Percentiles rank a stretch among this genome's conserved stretches.
phyloP scores from a whole-genome alignment of 2,888 invertebrate genomes.

The Lepidocyrtoides sp. region DNA sequence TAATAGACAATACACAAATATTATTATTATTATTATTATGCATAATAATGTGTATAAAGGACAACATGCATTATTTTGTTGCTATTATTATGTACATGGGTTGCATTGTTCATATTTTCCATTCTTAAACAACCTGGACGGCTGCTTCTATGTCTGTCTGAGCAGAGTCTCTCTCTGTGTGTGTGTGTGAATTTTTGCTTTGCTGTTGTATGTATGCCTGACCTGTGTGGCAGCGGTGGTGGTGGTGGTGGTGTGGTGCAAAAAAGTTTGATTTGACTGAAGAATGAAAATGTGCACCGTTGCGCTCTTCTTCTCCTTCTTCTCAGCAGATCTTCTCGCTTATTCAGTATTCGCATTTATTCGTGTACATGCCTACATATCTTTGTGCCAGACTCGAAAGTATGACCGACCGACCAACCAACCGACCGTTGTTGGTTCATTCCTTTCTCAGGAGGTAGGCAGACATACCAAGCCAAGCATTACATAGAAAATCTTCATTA shows the following conservation, averaged over 20 bases:
- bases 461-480: slow-evolving; percentile 29
- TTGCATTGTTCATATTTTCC: slow-evolving; percentile 24
- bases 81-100: background rate
- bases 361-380: background rate
- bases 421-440: background rate
- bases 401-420: background rate
- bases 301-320: background rate
- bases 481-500: background rate
- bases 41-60: background rate
- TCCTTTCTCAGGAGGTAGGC: slow-evolving; percentile 34
- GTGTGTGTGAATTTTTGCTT: background rate
- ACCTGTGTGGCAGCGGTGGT: too few species aligned
- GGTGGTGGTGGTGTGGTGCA: too few species aligned
- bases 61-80: background rate
- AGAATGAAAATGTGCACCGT: slow-evolving; percentile 25
- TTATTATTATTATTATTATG: too few species aligned
- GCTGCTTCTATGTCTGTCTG: background rate
- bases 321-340: background rate
- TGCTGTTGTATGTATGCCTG: background rate
- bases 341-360: background rate
- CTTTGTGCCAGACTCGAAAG: background rate
- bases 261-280: background rate
- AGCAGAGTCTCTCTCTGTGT: background rate
- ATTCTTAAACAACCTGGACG: background rate
- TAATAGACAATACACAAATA: too few species aligned